Conservation (phyloP, 2,113 vertebrate species). For the Tenrec ecaudatus region DNA sequence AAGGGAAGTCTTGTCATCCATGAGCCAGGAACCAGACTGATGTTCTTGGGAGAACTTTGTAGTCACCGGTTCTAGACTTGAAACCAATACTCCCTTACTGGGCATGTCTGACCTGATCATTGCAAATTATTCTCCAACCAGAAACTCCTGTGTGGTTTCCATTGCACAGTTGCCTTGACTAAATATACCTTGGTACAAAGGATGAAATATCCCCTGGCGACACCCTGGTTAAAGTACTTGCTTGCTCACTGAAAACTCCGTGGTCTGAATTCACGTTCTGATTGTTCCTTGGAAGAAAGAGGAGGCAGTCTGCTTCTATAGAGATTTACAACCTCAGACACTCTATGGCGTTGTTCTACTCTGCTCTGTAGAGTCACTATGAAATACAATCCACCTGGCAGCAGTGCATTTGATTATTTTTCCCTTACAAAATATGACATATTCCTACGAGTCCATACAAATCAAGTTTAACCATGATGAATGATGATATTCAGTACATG, state of each 20-base stretch:
- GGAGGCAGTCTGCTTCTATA: neutral
- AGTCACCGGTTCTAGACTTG: neutral
- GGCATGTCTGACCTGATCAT: neutral
- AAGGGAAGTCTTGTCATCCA: neutral
- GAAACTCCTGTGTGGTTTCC: neutral
- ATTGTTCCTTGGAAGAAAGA: neutral
- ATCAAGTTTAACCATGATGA: neutral
- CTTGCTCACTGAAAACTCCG: neutral
- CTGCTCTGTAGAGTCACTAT: neutral
- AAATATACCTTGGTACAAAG: neutral
- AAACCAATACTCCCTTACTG: neutral
- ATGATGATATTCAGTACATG: neutral
- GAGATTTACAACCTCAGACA: neutral
- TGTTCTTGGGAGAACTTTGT: neutral
- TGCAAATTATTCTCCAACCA: neutral
- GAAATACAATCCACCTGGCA: neutral
- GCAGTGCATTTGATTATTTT: neutral
- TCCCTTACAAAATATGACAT: neutral
- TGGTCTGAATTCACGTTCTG: too few relatives aligned
- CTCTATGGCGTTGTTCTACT: neutral
- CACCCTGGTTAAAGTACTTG: neutral
- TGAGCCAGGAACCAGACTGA: neutral
- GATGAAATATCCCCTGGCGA: neutral
- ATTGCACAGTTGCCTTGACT: neutral
- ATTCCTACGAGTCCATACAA: neutral